Percentiles rank a stretch among this genome's conserved stretches.
Evolutionary conservation across 2,797 vertebrate genomes (phyloP).

Genomic region (Enteromius anoplus): DNA sequence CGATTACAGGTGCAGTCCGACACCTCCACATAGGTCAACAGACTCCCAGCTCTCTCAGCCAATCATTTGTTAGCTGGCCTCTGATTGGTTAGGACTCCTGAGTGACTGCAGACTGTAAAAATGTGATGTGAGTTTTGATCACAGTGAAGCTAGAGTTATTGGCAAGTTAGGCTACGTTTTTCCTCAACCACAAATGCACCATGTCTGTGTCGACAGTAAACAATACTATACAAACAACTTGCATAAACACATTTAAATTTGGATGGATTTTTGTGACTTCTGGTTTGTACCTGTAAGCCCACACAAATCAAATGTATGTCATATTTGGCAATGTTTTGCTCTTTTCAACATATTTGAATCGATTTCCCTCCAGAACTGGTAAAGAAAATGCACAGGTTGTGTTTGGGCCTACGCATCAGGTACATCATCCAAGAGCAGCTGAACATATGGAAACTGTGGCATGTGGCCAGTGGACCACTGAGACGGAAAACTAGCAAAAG

Average conservation of each 20-base stretch:
- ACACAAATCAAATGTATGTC: background rate
- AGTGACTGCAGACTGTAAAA: conserved; percentile 59
- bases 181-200: conserved; percentile 42
- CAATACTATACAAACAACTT: conserved; percentile 35
- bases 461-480: conserved; percentile 1
- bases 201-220: conserved; percentile 57
- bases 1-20: background rate
- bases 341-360: background rate
- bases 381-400: background rate
- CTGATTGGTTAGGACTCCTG: conserved; percentile 69
- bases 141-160: conserved; percentile 68
- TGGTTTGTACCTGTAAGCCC: conserved; percentile 11
- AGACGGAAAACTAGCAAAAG: conserved; percentile 30
- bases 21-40: conserved; percentile 32
- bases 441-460: conserved; percentile 30
- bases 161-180: conserved; percentile 35
- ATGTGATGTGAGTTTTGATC: conserved; percentile 71
- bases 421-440: conserved; percentile 14
- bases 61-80: conserved; percentile 60
- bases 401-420: background rate
- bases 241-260: conserved; percentile 30
- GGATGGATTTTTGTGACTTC: background rate
- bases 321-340: background rate
- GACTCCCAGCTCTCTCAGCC: conserved; percentile 59
- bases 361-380: background rate